Conservation (phyloP, 2,113 vertebrate species). For the Notiomystis cincta region DNA sequence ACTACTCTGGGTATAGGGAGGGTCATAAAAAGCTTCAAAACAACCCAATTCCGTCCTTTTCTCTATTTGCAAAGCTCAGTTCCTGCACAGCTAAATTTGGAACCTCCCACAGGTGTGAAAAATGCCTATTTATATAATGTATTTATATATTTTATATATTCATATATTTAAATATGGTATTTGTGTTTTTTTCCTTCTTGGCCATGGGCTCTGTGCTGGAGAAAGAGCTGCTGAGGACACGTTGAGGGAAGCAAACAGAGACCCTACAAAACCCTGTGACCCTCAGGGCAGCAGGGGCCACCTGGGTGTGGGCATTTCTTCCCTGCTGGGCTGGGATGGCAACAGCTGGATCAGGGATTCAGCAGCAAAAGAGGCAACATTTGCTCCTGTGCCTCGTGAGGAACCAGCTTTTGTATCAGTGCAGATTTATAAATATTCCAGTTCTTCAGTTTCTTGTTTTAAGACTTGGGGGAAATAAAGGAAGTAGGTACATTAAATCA, state of each 20-base stretch:
- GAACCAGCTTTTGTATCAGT: not conserved
- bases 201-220: not conserved
- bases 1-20: not conserved
- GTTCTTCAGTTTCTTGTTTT: not conserved
- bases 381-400: not conserved
- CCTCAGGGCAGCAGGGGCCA: not conserved
- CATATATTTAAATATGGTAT: not conserved
- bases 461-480: not conserved
- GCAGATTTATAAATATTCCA: not conserved
- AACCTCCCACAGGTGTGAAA: not conserved
- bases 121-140: not conserved
- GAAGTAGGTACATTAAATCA: not conserved
- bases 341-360: not conserved
- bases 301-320: not conserved
- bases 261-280: not conserved
- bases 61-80: not conserved
- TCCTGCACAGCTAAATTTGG: not conserved
- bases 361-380: fast-evolving
- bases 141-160: not conserved
- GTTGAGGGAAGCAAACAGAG: not conserved
- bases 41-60: not conserved
- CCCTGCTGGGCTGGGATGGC: not conserved
- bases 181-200: not conserved
- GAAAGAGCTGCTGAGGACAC: not conserved
- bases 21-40: not conserved